phyloP scores from a whole-genome alignment of 2,113 vertebrate genomes.

The Parus major region DNA sequence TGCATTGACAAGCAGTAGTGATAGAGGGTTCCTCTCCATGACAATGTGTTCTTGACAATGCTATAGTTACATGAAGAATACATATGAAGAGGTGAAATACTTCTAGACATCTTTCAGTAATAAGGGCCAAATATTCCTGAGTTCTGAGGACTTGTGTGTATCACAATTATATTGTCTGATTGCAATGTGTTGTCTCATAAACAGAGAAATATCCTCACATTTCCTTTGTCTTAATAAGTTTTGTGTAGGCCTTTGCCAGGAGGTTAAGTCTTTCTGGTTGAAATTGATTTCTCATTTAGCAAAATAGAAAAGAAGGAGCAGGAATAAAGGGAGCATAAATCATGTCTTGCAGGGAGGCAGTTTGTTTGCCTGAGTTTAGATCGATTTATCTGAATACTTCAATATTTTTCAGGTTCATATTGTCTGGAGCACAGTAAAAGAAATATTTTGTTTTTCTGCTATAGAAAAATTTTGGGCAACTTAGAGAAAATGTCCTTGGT shows the following conservation, averaged over 20 bases:
- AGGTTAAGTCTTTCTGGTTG: not conserved
- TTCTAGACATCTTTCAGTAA: not conserved
- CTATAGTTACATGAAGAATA: not conserved
- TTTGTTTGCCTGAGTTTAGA: not conserved
- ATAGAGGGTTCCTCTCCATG: fast-evolving
- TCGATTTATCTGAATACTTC: not conserved
- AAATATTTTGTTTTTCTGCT: not conserved
- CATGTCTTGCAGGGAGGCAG: not conserved
- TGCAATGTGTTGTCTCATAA: not conserved
- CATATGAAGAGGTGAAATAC: not conserved
- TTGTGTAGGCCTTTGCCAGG: not conserved
- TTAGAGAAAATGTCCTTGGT: not conserved
- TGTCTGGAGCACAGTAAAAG: not conserved
- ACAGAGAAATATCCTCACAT: not conserved
- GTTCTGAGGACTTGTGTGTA: not conserved
- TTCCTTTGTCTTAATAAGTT: not conserved
- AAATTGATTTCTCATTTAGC: not conserved
- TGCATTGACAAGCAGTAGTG: not conserved
- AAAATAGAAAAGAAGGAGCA: not conserved
- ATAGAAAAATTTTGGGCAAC: not conserved
- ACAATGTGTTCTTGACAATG: not conserved
- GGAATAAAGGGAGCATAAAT: not conserved
- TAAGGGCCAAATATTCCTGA: not conserved
- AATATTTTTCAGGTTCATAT: not conserved
- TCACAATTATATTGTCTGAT: not conserved